Base-by-base conservation (phyloP, 2,113 vertebrate species). In the Solea solea region DNA sequence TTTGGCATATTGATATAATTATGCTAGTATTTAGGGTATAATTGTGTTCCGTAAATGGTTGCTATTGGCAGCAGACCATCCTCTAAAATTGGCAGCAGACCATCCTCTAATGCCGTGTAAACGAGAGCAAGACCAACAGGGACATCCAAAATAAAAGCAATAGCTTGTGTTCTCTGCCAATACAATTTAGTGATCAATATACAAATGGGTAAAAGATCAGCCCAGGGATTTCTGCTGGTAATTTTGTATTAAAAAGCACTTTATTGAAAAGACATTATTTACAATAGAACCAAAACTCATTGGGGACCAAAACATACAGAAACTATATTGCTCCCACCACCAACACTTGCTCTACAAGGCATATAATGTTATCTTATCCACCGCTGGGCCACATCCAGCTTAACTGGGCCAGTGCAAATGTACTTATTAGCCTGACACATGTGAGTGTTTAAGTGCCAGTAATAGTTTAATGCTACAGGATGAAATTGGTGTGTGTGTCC, bases 181-280 rank as follows among this genome's bases (percentile, higher is more conserved):
- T 21, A 21, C 34, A 34, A 34, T 34, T 6, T 34, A 21, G 34
- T 1, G 34, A 34, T 34, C 34, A 34, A 34, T 34, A 34, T 1
- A 34, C 34, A 34, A 34, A 34, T 14, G 42, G 58, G 28, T 15
- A n/a, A 40, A 49, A 58, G 58, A 46, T 9, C 1, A 45, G 1
- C 3, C 6, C n/a, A 15, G 11, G 42, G 0, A n/a, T 6, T 2
- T 64, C 49, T 54, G 9, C 15, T 62, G 28, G 10, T 10, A 46
- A 28, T 63, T 10, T 59, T 64, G 56, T 83, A 85, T 85, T 87
- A 87, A 86, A 92, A 91, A 86, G 56, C 58, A 80, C 74, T 94
- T 94, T 92, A 94, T 91, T 92, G 88, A 91, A 94, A 94, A 94
- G 74, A 85, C 81, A 88, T 76, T 90, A 92, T 93, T 90, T 93